These are phyloP conservation scores for Anthopleura sola DNA, from an alignment of 64 coral and sea anemone species.

Conservation along the genomic window DNA sequence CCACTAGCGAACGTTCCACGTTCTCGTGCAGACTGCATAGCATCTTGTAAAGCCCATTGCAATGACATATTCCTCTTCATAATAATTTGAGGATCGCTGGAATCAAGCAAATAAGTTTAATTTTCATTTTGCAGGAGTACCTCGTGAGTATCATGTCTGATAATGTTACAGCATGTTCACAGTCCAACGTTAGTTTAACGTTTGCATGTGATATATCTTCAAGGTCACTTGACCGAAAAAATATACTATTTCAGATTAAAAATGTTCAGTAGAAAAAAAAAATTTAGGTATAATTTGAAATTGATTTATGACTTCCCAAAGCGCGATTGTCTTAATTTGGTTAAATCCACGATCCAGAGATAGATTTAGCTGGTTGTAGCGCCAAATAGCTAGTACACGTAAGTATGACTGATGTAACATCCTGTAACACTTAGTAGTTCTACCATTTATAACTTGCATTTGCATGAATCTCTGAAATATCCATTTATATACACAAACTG, in stretches of 20 bases:
- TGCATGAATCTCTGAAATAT: neutral
- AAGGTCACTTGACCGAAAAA: too few species aligned
- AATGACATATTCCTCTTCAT: slow-evolving; percentile 10
- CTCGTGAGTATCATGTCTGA: neutral
- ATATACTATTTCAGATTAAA: too few species aligned
- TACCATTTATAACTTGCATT: neutral
- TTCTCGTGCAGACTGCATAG: slow-evolving; percentile 5
- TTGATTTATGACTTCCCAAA: neutral
- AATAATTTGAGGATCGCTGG: slow-evolving; percentile 10
- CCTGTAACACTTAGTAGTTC: neutral
- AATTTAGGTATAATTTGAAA: neutral
- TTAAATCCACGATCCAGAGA: neutral
- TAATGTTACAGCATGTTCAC: too few species aligned
- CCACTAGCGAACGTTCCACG: slow-evolving; percentile 35
- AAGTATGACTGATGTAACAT: neutral
- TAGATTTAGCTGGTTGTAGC: neutral
- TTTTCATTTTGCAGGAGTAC: neutral
- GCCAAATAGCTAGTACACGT: neutral
- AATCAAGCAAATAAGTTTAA: neutral
- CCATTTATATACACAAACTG: neutral
- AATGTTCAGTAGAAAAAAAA: neutral
- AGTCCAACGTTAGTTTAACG: too few species aligned
- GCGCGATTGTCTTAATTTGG: neutral
- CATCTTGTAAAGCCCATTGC: slow-evolving; percentile 40
- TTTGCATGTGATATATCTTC: too few species aligned